phyloP scores from a whole-genome alignment of 1,140 invertebrate genomes.

The Steinernema feltiae region DNA sequence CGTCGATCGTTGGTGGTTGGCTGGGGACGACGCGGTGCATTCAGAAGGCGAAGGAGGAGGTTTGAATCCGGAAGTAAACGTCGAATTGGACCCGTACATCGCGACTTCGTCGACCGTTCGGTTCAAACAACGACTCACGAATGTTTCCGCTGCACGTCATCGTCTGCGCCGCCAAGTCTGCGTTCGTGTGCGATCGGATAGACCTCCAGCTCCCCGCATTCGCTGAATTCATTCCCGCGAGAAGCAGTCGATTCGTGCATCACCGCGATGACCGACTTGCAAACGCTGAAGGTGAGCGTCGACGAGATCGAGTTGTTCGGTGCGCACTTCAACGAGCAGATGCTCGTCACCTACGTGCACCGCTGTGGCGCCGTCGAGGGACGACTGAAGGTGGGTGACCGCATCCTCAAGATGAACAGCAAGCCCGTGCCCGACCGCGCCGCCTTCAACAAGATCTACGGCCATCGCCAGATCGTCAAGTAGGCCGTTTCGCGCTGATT shows the following conservation, averaged over 20 bases:
- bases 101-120: no score
- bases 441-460: slow-evolving; percentile 13
- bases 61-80: neutral
- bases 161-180: no score
- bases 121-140: no score
- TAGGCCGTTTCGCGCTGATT: neutral
- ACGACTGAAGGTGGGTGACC: neutral
- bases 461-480: neutral
- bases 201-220: no score
- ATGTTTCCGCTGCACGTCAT: no score
- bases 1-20: neutral
- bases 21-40: neutral
- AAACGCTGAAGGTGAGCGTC: neutral
- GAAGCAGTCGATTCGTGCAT: neutral
- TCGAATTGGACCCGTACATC: neutral
- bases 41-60: neutral
- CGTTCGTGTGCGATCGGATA: no score
- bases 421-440: neutral
- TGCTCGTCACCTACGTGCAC: neutral
- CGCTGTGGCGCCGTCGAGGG: slow-evolving; percentile 2
- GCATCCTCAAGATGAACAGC: neutral
- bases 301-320: slow-evolving; percentile 3
- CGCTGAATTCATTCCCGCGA: no score
- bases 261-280: neutral
- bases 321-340: slow-evolving; percentile 9